phyloP scores from a whole-genome alignment of 2,888 invertebrate genomes.

The Rhagonycha fulva region DNA sequence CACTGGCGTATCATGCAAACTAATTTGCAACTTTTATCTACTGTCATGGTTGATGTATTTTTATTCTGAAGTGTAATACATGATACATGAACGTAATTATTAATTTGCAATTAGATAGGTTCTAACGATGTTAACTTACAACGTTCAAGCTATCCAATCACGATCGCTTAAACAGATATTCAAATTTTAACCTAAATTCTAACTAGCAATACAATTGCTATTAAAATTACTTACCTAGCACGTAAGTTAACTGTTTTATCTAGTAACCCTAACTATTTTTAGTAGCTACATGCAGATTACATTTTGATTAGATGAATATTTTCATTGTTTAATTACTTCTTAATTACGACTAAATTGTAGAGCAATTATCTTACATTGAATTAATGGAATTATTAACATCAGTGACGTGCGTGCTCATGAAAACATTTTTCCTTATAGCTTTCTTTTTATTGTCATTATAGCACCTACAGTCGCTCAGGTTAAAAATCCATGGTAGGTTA shows the following conservation, averaged over 20 bases:
- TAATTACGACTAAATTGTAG: background rate
- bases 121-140: background rate
- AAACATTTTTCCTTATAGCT: background rate
- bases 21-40: background rate
- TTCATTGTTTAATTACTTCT: background rate
- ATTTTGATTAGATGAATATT: background rate
- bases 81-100: background rate
- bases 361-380: background rate
- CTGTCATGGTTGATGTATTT: background rate
- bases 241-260: background rate
- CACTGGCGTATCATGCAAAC: background rate
- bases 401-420: background rate
- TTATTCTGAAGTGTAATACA: background rate
- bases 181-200: constrained; percentile 2
- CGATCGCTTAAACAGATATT: background rate
- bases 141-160: background rate
- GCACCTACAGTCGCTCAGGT: no score
- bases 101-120: background rate
- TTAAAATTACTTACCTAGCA: background rate
- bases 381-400: background rate
- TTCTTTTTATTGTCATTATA: no score
- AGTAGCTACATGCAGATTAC: background rate
- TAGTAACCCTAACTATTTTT: background rate
- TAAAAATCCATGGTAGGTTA: background rate
- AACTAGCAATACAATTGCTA: background rate